phyloP scores from a whole-genome alignment of 2,888 invertebrate species.

The Amiota mariae region DNA sequence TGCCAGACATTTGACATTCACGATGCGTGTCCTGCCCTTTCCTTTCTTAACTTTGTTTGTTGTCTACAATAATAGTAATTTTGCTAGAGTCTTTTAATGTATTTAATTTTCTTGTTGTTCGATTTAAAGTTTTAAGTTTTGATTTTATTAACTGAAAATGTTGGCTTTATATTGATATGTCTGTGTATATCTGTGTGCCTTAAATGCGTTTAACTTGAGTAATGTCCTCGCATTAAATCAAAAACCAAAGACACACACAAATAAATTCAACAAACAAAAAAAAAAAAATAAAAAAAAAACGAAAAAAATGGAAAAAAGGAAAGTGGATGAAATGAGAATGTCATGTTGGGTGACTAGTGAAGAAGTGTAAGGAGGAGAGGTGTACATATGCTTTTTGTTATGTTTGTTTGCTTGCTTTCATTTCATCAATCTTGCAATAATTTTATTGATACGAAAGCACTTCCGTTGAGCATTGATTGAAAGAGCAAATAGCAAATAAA shows the following conservation, averaged over 20 bases:
- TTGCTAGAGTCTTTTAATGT: conserved; percentile 4
- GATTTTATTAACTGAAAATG: conserved; percentile 26
- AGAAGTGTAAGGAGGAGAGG: no score
- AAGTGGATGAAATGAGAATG: no score
- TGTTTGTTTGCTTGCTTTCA: conserved; percentile 6
- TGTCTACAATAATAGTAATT: background rate
- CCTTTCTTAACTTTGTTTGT: background rate
- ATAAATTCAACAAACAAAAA: no score
- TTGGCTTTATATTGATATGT: background rate
- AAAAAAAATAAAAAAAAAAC: no score
- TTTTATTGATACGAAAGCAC: conserved; percentile 49
- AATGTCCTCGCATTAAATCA: background rate
- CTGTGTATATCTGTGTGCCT: conserved; percentile 4
- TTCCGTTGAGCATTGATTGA: conserved; percentile 58
- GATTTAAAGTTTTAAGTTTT: conserved; percentile 23
- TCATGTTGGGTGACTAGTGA: no score
- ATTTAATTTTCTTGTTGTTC: conserved; percentile 35
- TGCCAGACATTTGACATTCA: conserved; percentile 21
- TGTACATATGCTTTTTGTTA: background rate
- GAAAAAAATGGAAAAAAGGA: background rate
- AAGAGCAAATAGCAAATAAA: conserved; percentile 61
- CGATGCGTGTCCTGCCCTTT: conserved; percentile 38
- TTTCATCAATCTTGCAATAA: conserved; percentile 58
- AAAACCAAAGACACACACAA: background rate
- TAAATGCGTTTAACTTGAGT: background rate